Percentiles rank a stretch among this genome's conserved stretches.
Evolutionary conservation across 2,113 vertebrate species (phyloP).

Genomic region (Perca flavescens): DNA sequence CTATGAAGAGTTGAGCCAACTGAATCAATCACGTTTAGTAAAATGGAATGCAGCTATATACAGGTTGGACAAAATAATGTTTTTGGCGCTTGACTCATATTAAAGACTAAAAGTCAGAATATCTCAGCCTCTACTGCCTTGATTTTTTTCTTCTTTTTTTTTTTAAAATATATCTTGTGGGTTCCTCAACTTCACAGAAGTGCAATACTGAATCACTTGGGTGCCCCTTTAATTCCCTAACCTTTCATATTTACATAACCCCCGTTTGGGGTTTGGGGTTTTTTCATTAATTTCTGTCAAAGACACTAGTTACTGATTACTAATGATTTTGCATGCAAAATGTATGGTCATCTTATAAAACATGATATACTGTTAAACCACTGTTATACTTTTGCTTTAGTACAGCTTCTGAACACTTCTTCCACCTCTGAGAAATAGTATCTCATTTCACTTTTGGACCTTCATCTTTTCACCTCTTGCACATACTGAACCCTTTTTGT

Average conservation of each 20-base stretch:
- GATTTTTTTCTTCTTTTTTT: not conserved
- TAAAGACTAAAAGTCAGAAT: not conserved
- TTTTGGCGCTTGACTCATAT: not conserved
- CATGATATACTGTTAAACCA: not conserved
- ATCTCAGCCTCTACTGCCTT: not conserved
- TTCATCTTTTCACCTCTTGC: not conserved
- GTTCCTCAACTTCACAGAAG: not conserved
- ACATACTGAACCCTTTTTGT: not conserved
- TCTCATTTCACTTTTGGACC: conserved; percentile 2
- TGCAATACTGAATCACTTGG: not conserved
- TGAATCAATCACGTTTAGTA: not conserved
- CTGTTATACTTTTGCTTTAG: not conserved
- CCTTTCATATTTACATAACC: not conserved
- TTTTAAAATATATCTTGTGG: too few species aligned
- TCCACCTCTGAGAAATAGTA: not conserved
- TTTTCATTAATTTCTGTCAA: too few species aligned
- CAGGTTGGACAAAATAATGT: not conserved
- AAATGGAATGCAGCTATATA: not conserved
- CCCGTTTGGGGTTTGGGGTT: too few species aligned
- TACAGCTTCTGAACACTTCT: not conserved
- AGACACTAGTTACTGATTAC: not conserved
- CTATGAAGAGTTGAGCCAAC: not conserved
- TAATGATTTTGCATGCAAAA: too few species aligned
- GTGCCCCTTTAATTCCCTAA: not conserved
- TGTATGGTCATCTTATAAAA: not conserved